These are phyloP conservation scores for zebrafish (Danio rerio) DNA, from an alignment of 2,113 vertebrate species.

Conservation along the genomic window GRCz12tu NC_133187.1:41914001-41914500, in stretches of 20 bases:
- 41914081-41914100: background rate
- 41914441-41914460: too few relatives aligned
- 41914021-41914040: background rate
- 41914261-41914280: conserved; percentile 71
- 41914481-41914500: too few relatives aligned
- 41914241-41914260: conserved; percentile 68
- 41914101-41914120: background rate
- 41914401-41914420: too few relatives aligned
- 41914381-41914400: too few relatives aligned
- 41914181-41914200: conserved; percentile 66
- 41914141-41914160: conserved; percentile 32
- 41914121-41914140: conserved; percentile 33
- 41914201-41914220: conserved; percentile 67
- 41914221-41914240: conserved; percentile 79
- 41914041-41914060: background rate
- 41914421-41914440: too few relatives aligned
- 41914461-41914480: too few relatives aligned
- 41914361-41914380: too few relatives aligned
- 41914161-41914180: conserved; percentile 58
- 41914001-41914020: background rate
- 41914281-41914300: conserved; percentile 62
- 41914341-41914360: too few relatives aligned
- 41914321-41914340: conserved; percentile 44
- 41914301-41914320: conserved; percentile 72
- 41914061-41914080: background rate